Evolutionary conservation across 2,888 invertebrate species (phyloP), one percentile per base, ranked within the genome.

Genomic region (Barypeithes pellucidus): DNA sequence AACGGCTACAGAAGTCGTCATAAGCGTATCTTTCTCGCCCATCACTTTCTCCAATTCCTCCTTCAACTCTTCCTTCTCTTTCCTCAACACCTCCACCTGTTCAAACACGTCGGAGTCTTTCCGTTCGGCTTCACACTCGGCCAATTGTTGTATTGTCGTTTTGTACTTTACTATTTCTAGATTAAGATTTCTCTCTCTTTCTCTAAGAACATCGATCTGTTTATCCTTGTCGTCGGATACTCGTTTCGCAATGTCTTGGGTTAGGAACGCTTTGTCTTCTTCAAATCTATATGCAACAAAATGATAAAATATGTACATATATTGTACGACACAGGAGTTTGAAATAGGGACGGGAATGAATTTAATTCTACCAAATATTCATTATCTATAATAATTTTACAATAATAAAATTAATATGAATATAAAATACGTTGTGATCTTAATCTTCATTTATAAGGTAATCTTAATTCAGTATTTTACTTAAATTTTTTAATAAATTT

Each of bases 151-250:
- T 74, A 94, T 90, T 0, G 91, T 91, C 66, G 90, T 90, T 78
- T 92, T 90, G 79, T 93, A 90, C 82, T 91, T 90, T 75, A 87
- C 87, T 78, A 91, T 91, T 81, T 94, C 92, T 62, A 91, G 88
- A 11, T 87, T 84, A 2, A 94, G 83, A 20, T 88, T 84, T 20
- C 86, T 85, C 80, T 92, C 92, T 59, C 91, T 87, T 72, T 91
- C 89, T n/a, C 90, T 87, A 72, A 93, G 82, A 75, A 89, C 84
- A 67, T 93, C 92, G 76, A 94, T 85, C 81, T 92, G 90, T 11
- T 89, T 87, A 78, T 94, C 94, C 84, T 93, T 94, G 77, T 94
- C 94, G 3, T 90, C 89, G 5, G 91, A 85, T 61, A 93, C 88
- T 33, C 90, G 89, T 36, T 89, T 61, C 18, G 67, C 61, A 3